Evolutionary conservation across 2,888 invertebrate species (phyloP), one percentile per base, ranked within the genome.

Genomic region (Phalangium opilio): DNA sequence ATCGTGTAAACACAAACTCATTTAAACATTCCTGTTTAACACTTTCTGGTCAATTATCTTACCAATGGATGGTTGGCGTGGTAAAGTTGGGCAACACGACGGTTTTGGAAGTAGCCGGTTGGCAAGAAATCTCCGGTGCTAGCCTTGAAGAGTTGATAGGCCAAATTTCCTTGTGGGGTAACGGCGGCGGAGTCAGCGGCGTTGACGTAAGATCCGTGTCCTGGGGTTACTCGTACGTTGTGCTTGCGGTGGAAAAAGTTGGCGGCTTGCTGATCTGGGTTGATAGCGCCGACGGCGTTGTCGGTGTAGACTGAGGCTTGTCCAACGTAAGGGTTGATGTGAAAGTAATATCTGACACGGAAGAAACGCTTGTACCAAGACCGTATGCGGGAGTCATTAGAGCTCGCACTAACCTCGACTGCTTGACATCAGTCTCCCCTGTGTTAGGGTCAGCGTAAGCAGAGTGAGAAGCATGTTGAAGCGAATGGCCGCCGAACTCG

Each of bases 261-360:
- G 20, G 51, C 47, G 10, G 53, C 53, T 11, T 49, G 40, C 27
- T 27, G 27, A 27, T 27, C 27, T 10, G 52, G 52, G 21, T 52
- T 52, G 12, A 52, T 41, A 7, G 48, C 45, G 32, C 53, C 53
- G 32, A 45, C 48, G 10, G 50, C 50, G 33, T 49, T 47, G 41
- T 47, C 49, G 36, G 53, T 49, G 43, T 53, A 50, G 20, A 50
- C 53, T 12, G 50, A 50, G 35, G 53, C 53, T 11, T 49, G 35
- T 7, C 53, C 53, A 2, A 49, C 36, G 43, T 43, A 53, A 15
- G 53, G 53, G 34, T 53, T 53, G 38, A 53, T 53, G 44, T 53
- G 53, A 38, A 53, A 53, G 11, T 49, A 48, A 15, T 53, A 49
- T 11, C 49, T 35, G 15, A 49, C 45, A 12, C 27, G n/a, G n/a